Base-by-base conservation (phyloP, 2,797 vertebrate genomes). In the Sebastes iracundus region DNA sequence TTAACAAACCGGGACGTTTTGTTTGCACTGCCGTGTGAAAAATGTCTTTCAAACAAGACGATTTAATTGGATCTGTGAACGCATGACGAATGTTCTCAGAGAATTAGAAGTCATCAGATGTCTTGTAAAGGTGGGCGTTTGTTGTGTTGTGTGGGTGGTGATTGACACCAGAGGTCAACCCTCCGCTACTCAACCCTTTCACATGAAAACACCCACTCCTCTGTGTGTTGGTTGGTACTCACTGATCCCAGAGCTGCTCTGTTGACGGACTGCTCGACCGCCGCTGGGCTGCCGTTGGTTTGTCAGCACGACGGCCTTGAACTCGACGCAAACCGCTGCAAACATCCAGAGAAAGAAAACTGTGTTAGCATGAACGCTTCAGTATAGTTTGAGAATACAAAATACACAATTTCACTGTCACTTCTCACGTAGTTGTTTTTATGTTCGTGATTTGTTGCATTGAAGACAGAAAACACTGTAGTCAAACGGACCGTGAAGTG, bases 221-320 rank as follows among this genome's bases (percentile, higher is more conserved):
- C 33, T 70, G 38, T 56, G 66, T 63, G 33, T 81, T 80, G 7
- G 78, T 62, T 53, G 67, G 78, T 80, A 81, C 90, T 87, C 42
- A 87, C 83, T 68, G 87, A 88, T 83, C 27, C 6, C 1, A n/a
- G 76, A 64, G 4, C 59, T 1, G 64, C 70, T 42, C 75, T 38
- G 35, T 1, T 25, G 56, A 27, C 74, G 75, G 70, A 61, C 42
- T 5, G 28, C 4, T 33, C 11, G 1, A 25, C 46, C 42, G 1
- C 66, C 10, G 11, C 80, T 2, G 42, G 42, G 75, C 22, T 79
- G 77, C 30, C 46, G 9, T 46, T 11, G 8, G 28, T 35, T 55
- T 58, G 56, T 67, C 69, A 18, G 42, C 42, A 46, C 14, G 14
- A 46, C 14, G 42, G 42, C 42, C 42, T 46, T 46, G 42, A 46